phyloP scores from a whole-genome alignment of 1,140 invertebrate genomes.

The Ips nitidus region DNA sequence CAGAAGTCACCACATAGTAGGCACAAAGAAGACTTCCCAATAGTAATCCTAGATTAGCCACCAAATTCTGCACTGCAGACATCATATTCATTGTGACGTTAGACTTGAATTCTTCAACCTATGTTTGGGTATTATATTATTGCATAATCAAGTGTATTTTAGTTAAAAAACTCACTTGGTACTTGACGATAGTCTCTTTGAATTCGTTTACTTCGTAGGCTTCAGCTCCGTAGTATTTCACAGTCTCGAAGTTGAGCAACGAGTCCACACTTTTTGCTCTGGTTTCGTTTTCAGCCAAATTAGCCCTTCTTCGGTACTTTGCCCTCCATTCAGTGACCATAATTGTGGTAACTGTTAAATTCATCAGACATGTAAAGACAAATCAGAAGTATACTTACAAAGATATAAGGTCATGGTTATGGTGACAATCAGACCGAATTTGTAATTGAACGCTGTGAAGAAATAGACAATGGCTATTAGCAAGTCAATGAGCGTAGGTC shows the following conservation, averaged over 20 bases:
- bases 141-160: neutral
- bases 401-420: slow-evolving; percentile 90
- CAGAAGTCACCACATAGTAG: slow-evolving; percentile 71
- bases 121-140: neutral
- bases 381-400: slow-evolving; percentile 61
- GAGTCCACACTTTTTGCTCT: slow-evolving; percentile 91
- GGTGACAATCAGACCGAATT: slow-evolving; percentile 94
- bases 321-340: slow-evolving; percentile 93
- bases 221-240: slow-evolving; percentile 96
- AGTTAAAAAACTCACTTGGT: slow-evolving; percentile 63
- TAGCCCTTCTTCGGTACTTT: slow-evolving; percentile 91
- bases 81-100: slow-evolving; percentile 83
- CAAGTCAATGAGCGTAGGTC: slow-evolving; percentile 91
- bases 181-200: slow-evolving; percentile 76
- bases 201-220: slow-evolving; percentile 86
- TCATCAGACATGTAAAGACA: too few relatives aligned
- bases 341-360: slow-evolving; percentile 76
- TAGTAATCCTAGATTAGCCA: slow-evolving; percentile 82
- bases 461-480: slow-evolving; percentile 90
- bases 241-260: slow-evolving; percentile 95
- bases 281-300: slow-evolving; percentile 87
- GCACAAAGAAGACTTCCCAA: slow-evolving; percentile 87
- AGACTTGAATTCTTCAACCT: slow-evolving; percentile 86
- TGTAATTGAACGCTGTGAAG: slow-evolving; percentile 81
- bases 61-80: slow-evolving; percentile 86